Evolutionary conservation across 2,888 invertebrate species (phyloP).

Genomic region (Chirona hameri): DNA sequence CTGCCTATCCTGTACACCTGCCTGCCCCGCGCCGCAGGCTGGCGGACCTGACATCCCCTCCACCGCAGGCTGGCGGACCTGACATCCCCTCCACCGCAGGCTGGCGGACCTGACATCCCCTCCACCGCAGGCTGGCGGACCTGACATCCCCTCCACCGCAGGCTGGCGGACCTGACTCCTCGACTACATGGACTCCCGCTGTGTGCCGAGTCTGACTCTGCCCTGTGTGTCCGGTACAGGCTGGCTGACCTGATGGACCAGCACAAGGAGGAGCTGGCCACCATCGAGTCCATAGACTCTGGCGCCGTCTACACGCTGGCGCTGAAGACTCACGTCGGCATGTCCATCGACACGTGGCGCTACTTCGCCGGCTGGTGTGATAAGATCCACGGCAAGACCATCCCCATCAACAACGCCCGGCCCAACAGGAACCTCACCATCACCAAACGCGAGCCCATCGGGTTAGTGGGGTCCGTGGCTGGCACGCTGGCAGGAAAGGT

Average conservation of each 20-base stretch:
- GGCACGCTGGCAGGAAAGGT: no score
- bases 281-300: constrained; percentile 87
- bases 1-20: no score
- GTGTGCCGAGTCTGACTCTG: no score
- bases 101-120: no score
- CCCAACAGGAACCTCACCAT: constrained; percentile 85
- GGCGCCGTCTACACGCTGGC: constrained; percentile 97
- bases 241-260: constrained; percentile 92
- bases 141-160: no score
- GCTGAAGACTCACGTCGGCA: constrained; percentile 92
- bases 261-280: constrained; percentile 91
- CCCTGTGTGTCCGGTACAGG: constrained; percentile 49
- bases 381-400: constrained; percentile 86
- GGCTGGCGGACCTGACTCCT: no score
- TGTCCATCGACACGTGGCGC: constrained; percentile 95
- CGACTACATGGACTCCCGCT: no score
- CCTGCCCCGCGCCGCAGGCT: no score
- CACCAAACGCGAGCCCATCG: constrained; percentile 87
- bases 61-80: no score
- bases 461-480: constrained; percentile 50
- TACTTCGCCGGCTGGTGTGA: constrained; percentile 98
- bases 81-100: no score
- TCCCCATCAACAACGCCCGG: constrained; percentile 86
- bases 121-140: no score
- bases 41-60: no score